Evolutionary conservation across 2,113 vertebrate genomes (phyloP).

Genomic region (Micronycteris hirsuta): DNA sequence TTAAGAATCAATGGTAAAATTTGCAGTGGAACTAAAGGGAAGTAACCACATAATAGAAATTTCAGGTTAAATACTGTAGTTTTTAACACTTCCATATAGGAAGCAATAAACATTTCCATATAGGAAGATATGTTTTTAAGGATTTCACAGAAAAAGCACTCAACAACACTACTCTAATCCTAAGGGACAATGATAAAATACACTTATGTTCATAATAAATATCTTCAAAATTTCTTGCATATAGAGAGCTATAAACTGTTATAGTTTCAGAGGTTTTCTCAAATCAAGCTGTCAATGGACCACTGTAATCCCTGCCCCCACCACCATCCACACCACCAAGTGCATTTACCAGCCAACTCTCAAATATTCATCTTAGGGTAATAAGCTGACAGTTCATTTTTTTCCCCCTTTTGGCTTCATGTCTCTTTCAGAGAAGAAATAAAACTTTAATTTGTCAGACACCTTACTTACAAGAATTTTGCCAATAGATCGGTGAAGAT

Average conservation of each 20-base stretch:
- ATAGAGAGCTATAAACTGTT: background rate
- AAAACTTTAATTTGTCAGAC: background rate
- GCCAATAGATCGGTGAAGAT: background rate
- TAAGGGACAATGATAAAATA: background rate
- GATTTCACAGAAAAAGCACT: background rate
- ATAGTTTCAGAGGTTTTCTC: background rate
- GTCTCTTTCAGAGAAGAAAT: background rate
- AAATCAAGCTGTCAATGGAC: background rate
- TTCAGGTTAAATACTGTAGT: conserved; percentile 7
- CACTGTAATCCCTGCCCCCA: background rate
- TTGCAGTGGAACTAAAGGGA: background rate
- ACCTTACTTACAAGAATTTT: background rate
- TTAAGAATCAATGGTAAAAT: background rate
- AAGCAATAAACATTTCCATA: background rate
- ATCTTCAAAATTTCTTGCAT: background rate
- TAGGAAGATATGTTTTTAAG: background rate
- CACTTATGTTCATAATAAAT: background rate
- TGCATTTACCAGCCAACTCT: conserved; percentile 42
- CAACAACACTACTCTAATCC: background rate
- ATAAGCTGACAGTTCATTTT: background rate
- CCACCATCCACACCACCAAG: background rate
- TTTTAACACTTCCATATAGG: conserved; percentile 17
- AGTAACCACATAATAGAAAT: background rate
- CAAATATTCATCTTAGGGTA: conserved; percentile 19
- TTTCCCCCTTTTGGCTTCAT: background rate